Conservation (phyloP, 2,113 vertebrate species). For the Sorex fumeus region DNA sequence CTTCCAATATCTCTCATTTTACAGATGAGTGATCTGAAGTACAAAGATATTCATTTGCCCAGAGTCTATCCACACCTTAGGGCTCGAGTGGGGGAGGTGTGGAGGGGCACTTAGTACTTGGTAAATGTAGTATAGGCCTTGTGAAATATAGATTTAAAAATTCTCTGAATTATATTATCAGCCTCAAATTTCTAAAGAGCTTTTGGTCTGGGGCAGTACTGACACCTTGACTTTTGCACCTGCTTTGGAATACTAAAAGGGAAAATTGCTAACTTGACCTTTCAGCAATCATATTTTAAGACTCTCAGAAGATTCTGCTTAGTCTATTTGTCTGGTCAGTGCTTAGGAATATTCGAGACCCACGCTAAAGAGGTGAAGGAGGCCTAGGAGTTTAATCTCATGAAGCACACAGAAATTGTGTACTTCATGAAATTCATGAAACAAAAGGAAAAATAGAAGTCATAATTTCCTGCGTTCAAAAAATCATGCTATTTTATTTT, state of each 20-base stretch:
- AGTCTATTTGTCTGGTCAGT: background rate
- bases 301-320: slow-evolving; percentile 40
- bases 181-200: slow-evolving; percentile 4
- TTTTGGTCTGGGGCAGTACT: background rate
- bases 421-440: too few species aligned
- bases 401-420: slow-evolving; percentile 28
- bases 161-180: background rate
- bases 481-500: background rate
- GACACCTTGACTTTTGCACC: background rate
- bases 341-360: background rate
- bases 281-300: slow-evolving; percentile 51
- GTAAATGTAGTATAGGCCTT: background rate
- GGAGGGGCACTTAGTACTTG: background rate
- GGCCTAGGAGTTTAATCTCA: background rate
- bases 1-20: slow-evolving; percentile 53
- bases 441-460: background rate
- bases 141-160: background rate
- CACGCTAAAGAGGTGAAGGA: background rate
- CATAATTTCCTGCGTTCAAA: background rate
- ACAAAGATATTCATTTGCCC: slow-evolving; percentile 37
- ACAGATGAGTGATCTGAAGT: slow-evolving; percentile 26
- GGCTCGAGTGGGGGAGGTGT: background rate
- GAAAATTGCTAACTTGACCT: slow-evolving; percentile 49
- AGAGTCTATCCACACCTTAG: background rate
- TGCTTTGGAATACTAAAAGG: slow-evolving; percentile 65